These are phyloP conservation scores for Cecropterus lyciades DNA, from an alignment of 1,140 invertebrate species.

Conservation along the genomic window DNA sequence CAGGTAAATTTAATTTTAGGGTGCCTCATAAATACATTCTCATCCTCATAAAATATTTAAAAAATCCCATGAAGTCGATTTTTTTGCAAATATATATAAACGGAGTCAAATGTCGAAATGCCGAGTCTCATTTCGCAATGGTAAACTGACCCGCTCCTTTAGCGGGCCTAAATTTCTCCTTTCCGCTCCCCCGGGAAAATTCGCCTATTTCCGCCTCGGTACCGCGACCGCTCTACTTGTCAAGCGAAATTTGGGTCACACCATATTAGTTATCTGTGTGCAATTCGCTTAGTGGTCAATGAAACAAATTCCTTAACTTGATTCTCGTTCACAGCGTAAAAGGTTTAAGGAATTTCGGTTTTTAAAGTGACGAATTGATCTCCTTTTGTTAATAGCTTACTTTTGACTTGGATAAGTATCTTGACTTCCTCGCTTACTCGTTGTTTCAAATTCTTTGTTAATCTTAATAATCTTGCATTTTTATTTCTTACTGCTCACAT, in stretches of 20 bases:
- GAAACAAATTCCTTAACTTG: slow-evolving; percentile 23
- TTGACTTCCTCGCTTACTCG: too few relatives aligned
- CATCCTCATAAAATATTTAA: too few relatives aligned
- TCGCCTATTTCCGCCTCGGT: slow-evolving; percentile 57
- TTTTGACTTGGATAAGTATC: too few relatives aligned
- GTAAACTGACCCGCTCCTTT: slow-evolving; percentile 46
- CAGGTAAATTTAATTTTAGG: too few relatives aligned
- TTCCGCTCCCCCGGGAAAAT: slow-evolving; percentile 58
- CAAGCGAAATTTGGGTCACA: slow-evolving; percentile 71
- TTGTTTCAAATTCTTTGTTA: too few relatives aligned
- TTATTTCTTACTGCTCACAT: too few relatives aligned
- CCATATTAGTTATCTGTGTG: slow-evolving; percentile 67
- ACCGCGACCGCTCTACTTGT: slow-evolving; percentile 59
- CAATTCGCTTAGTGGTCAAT: slow-evolving; percentile 57
- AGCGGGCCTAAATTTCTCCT: slow-evolving; percentile 56
- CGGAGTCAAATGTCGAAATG: slow-evolving; percentile 16
- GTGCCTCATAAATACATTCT: too few relatives aligned
- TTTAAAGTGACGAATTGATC: too few relatives aligned
- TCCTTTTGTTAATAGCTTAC: too few relatives aligned
- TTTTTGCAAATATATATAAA: too few relatives aligned
- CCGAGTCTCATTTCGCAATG: slow-evolving; percentile 21
- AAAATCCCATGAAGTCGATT: too few relatives aligned
- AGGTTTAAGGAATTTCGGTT: not conserved
- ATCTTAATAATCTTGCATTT: too few relatives aligned
- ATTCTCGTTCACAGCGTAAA: slow-evolving; percentile 5